phyloP scores from a whole-genome alignment of 2,888 invertebrate species.

The Nowickia ferox region DNA sequence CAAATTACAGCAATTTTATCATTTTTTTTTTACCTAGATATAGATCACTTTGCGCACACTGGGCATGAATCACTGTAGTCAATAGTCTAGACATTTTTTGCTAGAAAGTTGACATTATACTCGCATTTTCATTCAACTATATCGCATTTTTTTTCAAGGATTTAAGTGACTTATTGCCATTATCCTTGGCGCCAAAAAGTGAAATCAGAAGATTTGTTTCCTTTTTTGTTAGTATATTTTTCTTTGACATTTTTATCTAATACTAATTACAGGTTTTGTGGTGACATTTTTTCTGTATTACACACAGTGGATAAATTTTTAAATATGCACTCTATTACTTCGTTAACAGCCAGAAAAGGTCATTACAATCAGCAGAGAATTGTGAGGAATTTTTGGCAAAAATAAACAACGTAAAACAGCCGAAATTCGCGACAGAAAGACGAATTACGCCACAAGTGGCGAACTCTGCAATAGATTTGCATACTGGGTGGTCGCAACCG shows the following conservation, averaged over 20 bases:
- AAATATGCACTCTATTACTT: neutral
- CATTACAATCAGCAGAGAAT: neutral
- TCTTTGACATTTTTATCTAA: neutral
- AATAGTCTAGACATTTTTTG: constrained; percentile 45
- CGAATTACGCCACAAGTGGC: no score
- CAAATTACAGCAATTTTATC: constrained; percentile 40
- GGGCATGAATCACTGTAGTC: constrained; percentile 39
- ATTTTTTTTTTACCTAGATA: neutral
- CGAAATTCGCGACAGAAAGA: no score
- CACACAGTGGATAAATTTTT: neutral
- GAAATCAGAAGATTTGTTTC: neutral
- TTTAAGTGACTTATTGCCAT: constrained; percentile 21
- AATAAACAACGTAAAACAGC: no score
- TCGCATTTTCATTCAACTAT: neutral
- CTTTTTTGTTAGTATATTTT: neutral
- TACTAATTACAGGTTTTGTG: neutral
- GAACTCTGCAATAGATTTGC: no score
- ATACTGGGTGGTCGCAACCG: no score
- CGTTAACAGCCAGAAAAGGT: neutral
- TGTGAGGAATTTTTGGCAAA: no score
- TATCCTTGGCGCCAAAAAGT: neutral
- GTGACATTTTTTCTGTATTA: neutral
- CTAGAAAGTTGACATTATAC: neutral
- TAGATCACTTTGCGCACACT: constrained; percentile 5
- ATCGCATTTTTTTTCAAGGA: neutral